Conservation (phyloP, 2,113 vertebrate species). For the Tursiops truncatus region DNA sequence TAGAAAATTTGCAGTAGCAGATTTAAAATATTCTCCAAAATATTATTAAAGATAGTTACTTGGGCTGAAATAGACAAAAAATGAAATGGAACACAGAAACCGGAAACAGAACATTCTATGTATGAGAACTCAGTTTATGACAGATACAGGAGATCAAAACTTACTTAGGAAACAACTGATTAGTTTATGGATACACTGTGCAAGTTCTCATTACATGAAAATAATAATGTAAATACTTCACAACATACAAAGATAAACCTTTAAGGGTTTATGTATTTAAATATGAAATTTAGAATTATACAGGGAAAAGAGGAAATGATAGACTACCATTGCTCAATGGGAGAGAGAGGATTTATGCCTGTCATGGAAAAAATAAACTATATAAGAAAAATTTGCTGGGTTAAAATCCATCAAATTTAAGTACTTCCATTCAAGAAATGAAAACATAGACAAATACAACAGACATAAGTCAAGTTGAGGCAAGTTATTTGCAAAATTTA, state of each 20-base stretch:
- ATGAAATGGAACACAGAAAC: not conserved
- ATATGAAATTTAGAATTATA: not conserved
- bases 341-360: not conserved
- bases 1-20: not conserved
- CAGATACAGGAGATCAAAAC: not conserved
- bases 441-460: not conserved
- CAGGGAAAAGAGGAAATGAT: not conserved
- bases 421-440: not conserved
- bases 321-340: not conserved
- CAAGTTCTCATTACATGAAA: not conserved
- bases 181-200: not conserved
- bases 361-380: not conserved
- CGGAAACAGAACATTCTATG: not conserved
- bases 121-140: not conserved
- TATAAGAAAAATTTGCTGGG: not conserved
- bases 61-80: not conserved
- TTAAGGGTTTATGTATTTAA: not conserved
- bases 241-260: not conserved
- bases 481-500: conserved; percentile 31
- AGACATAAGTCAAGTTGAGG: not conserved
- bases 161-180: not conserved
- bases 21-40: not conserved
- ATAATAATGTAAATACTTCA: not conserved
- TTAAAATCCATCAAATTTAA: not conserved
- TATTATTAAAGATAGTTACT: not conserved